Conservation (phyloP, 1,140 invertebrate species). For the Megalonaias nervosa region DNA sequence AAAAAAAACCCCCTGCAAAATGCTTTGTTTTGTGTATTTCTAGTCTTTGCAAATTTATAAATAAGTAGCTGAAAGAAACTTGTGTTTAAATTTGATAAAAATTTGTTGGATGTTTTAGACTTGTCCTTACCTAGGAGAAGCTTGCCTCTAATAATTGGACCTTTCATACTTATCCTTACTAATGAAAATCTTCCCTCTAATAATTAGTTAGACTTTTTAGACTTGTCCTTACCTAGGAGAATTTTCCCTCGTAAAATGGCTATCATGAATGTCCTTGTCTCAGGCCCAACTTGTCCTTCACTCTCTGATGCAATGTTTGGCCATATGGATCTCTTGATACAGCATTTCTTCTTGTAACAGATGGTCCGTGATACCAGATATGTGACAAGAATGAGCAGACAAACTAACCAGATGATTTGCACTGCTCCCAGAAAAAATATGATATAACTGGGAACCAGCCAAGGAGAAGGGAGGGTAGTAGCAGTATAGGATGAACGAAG, state of each 20-base stretch:
- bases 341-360: constrained; percentile 39
- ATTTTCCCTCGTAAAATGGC: constrained; percentile 58
- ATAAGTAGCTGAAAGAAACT: neutral
- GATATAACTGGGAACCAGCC: constrained; percentile 64
- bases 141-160: constrained; percentile 34
- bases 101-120: neutral
- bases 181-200: too few relatives aligned
- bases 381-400: constrained; percentile 44
- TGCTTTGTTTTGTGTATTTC: neutral
- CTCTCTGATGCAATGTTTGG: constrained; percentile 57
- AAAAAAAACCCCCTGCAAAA: too few relatives aligned
- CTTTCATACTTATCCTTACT: neutral
- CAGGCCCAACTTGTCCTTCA: constrained; percentile 47
- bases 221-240: constrained; percentile 52
- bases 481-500: constrained; percentile 49
- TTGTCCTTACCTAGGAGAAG: constrained; percentile 34
- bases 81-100: neutral
- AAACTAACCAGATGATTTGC: constrained; percentile 42
- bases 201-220: neutral
- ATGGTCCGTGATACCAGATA: constrained; percentile 44
- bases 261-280: constrained; percentile 63
- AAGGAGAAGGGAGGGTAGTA: constrained; percentile 51
- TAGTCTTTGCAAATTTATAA: neutral
- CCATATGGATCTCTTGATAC: constrained; percentile 56
- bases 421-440: constrained; percentile 51